Evolutionary conservation across 2,797 vertebrate genomes (phyloP).

Genomic region (Esox lucius): DNA sequence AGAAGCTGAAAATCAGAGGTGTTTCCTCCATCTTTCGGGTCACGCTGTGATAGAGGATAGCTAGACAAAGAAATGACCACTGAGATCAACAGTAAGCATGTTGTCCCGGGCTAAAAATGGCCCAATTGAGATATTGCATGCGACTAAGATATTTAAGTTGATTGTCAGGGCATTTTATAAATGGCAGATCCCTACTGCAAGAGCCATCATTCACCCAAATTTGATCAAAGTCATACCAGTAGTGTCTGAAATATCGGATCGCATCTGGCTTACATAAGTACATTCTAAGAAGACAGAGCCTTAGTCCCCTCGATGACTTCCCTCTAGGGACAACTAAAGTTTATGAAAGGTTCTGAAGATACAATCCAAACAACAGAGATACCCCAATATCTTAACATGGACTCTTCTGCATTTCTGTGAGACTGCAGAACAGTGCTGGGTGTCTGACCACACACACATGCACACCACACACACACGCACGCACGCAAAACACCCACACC

Average conservation of each 20-base stretch:
- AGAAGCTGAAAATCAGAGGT: conserved; percentile 56
- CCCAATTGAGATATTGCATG: too few species aligned
- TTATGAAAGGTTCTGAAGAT: background rate
- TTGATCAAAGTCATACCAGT: too few species aligned
- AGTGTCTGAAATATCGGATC: too few species aligned
- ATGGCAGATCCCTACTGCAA: too few species aligned
- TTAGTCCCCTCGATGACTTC: too few species aligned
- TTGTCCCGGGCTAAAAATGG: too few species aligned
- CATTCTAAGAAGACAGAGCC: too few species aligned
- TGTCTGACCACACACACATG: background rate
- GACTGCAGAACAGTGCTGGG: conserved; percentile 3
- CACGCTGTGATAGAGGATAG: background rate
- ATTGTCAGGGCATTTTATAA: too few species aligned
- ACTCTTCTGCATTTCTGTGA: background rate
- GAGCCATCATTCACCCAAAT: too few species aligned
- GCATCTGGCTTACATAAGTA: too few species aligned
- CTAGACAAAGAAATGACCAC: conserved; percentile 24
- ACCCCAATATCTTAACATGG: background rate
- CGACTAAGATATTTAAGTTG: too few species aligned
- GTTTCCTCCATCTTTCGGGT: conserved; percentile 27
- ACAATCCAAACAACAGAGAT: background rate
- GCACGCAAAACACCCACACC: too few species aligned
- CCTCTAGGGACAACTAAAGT: background rate
- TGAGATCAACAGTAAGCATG: background rate
- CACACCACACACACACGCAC: background rate